A percentile compares a stretch with the other conserved stretches of the same genome.
These are phyloP conservation scores for Aldrovandia affinis DNA, from an alignment of 2,797 vertebrate species.

Conservation along the genomic window DNA sequence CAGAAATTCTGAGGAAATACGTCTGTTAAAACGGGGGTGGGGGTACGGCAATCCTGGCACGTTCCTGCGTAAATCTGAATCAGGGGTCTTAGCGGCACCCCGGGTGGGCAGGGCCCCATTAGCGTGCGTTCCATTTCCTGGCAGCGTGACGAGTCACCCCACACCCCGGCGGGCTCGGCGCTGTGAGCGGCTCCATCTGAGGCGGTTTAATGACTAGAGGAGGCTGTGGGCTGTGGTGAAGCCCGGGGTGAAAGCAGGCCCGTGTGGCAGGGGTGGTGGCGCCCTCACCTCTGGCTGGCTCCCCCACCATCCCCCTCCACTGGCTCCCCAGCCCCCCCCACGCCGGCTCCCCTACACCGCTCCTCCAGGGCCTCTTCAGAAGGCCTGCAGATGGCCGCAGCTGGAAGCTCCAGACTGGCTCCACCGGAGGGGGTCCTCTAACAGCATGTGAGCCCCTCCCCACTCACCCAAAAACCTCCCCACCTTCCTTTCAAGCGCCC, in stretches of 20 bases:
- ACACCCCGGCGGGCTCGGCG: no score
- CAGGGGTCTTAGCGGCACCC: neutral
- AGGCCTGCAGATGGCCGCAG: neutral
- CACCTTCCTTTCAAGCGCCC: neutral
- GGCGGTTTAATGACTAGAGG: neutral
- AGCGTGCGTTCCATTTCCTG: constrained; percentile 2
- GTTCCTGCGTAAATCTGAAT: constrained; percentile 1
- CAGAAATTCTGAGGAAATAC: neutral
- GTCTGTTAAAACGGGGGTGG: neutral
- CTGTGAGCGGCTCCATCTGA: neutral
- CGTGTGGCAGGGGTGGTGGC: neutral
- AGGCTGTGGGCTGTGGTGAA: neutral
- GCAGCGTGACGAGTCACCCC: neutral
- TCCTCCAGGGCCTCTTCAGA: neutral
- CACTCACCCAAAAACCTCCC: neutral
- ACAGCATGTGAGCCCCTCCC: neutral
- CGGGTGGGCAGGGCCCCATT: constrained; percentile 3
- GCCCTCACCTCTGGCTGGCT: no score
- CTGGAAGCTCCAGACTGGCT: constrained; percentile 1
- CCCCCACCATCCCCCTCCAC: neutral
- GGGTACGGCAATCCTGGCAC: neutral
- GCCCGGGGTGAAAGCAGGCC: neutral
- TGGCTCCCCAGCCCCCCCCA: neutral
- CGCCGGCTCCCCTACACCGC: neutral
- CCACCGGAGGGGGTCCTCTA: neutral